Evolutionary conservation across 2,797 vertebrate species (phyloP), one percentile per base, ranked within the genome.

Genomic region (Oophaga sylvatica): DNA sequence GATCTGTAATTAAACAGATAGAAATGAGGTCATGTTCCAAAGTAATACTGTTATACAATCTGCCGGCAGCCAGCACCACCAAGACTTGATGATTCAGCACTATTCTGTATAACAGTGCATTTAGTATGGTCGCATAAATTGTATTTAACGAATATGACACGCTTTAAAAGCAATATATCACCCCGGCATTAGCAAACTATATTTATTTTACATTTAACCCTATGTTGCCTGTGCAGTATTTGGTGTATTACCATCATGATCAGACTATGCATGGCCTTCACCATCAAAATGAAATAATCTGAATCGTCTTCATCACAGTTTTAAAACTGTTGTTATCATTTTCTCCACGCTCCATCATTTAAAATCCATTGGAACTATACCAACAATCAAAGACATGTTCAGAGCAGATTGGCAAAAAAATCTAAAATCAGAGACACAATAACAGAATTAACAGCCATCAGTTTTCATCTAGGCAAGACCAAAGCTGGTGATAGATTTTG

Each of bases 1-100:
- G 87, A 89, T 96, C 95, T 96, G 92, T 26, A 93, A 85, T 89
- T 87, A 90, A 92, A 83, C 5, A 29, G 70, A 91, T 91, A 85
- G 11, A 90, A 86, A 86, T 22, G 16, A 65, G 41, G 60, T 85
- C 53, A 77, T 60, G 70, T 77, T 60, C 22, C 71, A 60, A 53
- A 79, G 26, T 68, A 85, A 78, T 67, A 53, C 57, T 17, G 15
- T 26, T 76, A 84, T 63, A 65, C 29, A 76, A 84, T 78, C 83
- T 65, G n/a, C 83, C 48, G 48, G 67, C 62, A 78, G 29, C 45
- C 17, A 86, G 78, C 62, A 70, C 73, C 57, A 68, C 15, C 22
- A 29, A 82, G 75, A 53, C 31, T 57, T 73, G 57, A 75, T 60
- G 82, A 76, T 70, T 82, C 81, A 84, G 82, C 57, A 75, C 31